These are phyloP conservation scores for Idaea dimidiata DNA, from an alignment of 2,888 invertebrate species.

Conservation along the genomic window DNA sequence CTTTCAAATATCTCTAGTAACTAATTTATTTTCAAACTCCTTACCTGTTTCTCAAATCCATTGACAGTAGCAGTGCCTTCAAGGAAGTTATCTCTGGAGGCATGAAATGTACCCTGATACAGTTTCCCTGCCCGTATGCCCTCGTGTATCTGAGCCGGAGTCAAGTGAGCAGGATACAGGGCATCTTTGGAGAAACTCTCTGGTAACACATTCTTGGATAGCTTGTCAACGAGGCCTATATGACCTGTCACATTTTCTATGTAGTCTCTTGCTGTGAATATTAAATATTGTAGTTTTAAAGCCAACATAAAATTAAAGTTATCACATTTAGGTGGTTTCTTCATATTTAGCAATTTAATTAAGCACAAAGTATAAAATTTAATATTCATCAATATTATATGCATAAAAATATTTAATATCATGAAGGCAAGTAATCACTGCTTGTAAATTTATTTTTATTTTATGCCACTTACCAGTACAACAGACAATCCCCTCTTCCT, in stretches of 20 bases:
- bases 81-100: slow-evolving; percentile 95
- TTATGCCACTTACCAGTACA: slow-evolving; percentile 82
- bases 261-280: slow-evolving; percentile 85
- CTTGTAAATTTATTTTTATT: background rate
- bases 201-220: slow-evolving; percentile 85
- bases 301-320: background rate
- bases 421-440: background rate
- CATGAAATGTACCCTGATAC: slow-evolving; percentile 90
- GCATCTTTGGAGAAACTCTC: slow-evolving; percentile 82
- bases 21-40: background rate
- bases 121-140: slow-evolving; percentile 89
- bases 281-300: slow-evolving; percentile 2
- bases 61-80: slow-evolving; percentile 94
- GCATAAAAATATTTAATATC: background rate
- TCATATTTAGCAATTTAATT: too few species aligned
- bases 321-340: too few species aligned
- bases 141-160: slow-evolving; percentile 87
- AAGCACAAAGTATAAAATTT: too few species aligned
- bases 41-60: slow-evolving; percentile 88
- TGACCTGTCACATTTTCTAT: slow-evolving; percentile 85
- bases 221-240: slow-evolving; percentile 89
- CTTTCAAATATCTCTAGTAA: too few species aligned
- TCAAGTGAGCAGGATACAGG: slow-evolving; percentile 92
- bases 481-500: slow-evolving; percentile 84
- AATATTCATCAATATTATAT: too few species aligned